These are phyloP conservation scores for Siniperca chuatsi DNA, from an alignment of 2,113 vertebrate species.

Conservation along the genomic window DNA sequence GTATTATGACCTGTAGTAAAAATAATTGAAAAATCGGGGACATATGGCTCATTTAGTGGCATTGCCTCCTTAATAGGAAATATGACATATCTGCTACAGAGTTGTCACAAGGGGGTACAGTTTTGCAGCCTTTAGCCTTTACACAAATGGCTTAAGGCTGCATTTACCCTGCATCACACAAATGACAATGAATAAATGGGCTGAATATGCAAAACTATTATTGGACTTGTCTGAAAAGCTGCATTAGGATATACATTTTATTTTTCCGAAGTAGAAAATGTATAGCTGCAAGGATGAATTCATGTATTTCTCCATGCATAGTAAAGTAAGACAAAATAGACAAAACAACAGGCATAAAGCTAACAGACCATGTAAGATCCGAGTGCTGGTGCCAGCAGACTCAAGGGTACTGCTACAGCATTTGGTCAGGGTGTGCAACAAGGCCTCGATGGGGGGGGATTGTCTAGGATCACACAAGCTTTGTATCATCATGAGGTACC, in stretches of 20 bases:
- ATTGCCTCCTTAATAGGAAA: neutral
- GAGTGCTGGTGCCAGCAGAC: conserved; percentile 54
- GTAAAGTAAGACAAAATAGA: conserved; percentile 43
- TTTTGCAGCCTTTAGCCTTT: conserved; percentile 13
- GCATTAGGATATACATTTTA: conserved; percentile 6
- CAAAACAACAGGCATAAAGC: conserved; percentile 29
- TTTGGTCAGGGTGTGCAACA: conserved; percentile 59
- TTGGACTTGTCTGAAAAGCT: conserved; percentile 1
- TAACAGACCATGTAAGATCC: conserved; percentile 49
- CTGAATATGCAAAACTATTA: conserved; percentile 36
- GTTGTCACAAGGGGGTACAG: conserved; percentile 12
- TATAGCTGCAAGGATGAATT: conserved; percentile 24
- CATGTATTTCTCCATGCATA: neutral
- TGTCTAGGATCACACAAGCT: conserved; percentile 49
- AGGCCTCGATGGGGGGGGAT: conserved; percentile 41
- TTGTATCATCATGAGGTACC: conserved; percentile 55
- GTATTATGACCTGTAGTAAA: neutral
- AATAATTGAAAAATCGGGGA: neutral
- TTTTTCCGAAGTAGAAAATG: conserved; percentile 27
- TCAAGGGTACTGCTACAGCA: conserved; percentile 47
- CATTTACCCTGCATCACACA: conserved; percentile 41
- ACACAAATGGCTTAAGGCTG: conserved; percentile 21
- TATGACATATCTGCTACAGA: conserved; percentile 13
- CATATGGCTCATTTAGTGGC: neutral
- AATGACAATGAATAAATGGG: conserved; percentile 22